Percentiles rank a stretch among this genome's conserved stretches.
Conservation (phyloP, 2,888 invertebrate genomes). For the Ochropleura leucogaster region DNA sequence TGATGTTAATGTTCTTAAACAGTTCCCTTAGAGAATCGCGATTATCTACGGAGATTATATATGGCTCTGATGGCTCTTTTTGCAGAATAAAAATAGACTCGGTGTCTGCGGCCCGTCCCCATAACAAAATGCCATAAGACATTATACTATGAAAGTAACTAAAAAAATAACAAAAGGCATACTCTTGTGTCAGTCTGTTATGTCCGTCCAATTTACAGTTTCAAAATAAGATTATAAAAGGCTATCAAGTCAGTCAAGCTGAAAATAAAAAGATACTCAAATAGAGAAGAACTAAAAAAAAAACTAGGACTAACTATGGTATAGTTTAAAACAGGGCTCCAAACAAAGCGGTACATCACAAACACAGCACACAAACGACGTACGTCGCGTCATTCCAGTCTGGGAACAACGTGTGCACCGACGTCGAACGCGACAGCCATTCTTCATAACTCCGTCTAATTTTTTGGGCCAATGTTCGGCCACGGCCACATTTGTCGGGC, state of each 20-base stretch:
- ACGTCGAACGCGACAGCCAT: constrained; percentile 2
- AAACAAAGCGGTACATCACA: constrained; percentile 7
- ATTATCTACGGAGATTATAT: no score
- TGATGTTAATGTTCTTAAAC: no score
- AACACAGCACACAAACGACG: constrained; percentile 12
- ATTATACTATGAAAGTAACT: no score
- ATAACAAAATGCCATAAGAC: no score
- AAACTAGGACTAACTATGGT: constrained; percentile 3
- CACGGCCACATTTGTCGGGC: constrained; percentile 4
- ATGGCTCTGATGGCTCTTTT: no score
- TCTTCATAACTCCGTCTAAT: neutral
- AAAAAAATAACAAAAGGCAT: constrained; percentile 16
- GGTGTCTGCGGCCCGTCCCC: no score
- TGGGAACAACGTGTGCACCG: neutral
- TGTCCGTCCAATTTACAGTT: neutral
- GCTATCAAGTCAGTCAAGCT: constrained; percentile 10
- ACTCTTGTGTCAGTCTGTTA: constrained; percentile 7
- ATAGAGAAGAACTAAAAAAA: neutral
- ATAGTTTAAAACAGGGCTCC: constrained; percentile 4
- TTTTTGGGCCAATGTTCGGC: constrained; percentile 4
- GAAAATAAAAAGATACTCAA: constrained; percentile 3
- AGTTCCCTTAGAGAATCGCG: no score
- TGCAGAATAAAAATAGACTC: no score
- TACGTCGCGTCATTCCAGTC: neutral
- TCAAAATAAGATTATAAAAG: neutral